Percentiles rank a stretch among this genome's conserved stretches.
phyloP scores from a whole-genome alignment of 2,888 invertebrate genomes.

The Cacoxenus indagator region DNA sequence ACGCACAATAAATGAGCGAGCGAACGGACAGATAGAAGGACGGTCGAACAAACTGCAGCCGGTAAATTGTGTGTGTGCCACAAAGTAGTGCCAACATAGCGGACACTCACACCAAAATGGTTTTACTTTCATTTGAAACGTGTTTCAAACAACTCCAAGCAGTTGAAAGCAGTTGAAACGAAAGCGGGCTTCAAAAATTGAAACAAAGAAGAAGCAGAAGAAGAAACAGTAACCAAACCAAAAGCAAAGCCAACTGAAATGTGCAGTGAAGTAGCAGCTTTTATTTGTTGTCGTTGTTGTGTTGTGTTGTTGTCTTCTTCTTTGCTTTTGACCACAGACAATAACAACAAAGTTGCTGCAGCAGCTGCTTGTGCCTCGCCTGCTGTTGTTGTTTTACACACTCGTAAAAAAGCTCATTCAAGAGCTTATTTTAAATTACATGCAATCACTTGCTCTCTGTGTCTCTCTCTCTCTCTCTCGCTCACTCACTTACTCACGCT shows the following conservation, averaged over 20 bases:
- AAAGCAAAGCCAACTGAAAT: conserved; percentile 3
- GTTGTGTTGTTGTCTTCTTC: neutral
- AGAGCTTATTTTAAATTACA: neutral
- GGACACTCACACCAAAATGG: conserved; percentile 41
- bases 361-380: neutral
- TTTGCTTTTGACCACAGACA: conserved; percentile 39
- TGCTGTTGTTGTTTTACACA: neutral
- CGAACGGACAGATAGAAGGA: neutral
- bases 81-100: neutral
- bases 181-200: no score
- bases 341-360: conserved; percentile 11
- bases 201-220: no score
- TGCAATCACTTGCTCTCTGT: neutral
- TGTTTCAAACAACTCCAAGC: conserved; percentile 43
- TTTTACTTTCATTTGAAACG: conserved; percentile 69
- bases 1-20: conserved; percentile 16
- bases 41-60: neutral
- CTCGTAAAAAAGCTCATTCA: neutral
- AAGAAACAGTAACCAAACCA: neutral
- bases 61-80: neutral
- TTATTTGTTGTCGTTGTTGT: neutral
- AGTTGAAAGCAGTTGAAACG: no score
- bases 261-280: neutral
- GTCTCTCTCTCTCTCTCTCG: neutral
- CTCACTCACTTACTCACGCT: neutral